phyloP scores from a whole-genome alignment of 30 jellyfish, hydroid and myxozoan genomes.

The Nemopilema nomurai region DNA sequence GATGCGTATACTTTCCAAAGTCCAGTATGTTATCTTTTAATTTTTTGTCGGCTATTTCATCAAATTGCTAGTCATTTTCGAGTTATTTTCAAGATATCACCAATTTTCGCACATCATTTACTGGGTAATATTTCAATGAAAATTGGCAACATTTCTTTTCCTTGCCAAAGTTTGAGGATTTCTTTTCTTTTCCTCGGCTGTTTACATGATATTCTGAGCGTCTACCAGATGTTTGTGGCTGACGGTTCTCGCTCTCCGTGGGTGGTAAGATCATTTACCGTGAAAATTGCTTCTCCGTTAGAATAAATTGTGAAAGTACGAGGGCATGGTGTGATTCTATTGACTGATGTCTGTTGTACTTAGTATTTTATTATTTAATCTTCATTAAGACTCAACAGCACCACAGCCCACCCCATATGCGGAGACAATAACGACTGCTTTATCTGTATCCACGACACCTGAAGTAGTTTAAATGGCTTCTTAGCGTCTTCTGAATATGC shows the following conservation, averaged over 20 bases:
- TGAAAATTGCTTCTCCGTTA: too few relatives aligned
- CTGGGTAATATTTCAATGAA: too few relatives aligned
- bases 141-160: too few relatives aligned
- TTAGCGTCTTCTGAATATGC: neutral
- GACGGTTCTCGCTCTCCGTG: too few relatives aligned
- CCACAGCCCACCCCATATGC: neutral
- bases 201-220: too few relatives aligned
- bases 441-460: neutral
- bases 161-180: too few relatives aligned
- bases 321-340: neutral
- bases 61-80: too few relatives aligned
- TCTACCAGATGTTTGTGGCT: too few relatives aligned
- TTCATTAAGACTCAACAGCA: neutral
- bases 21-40: conserved; percentile 71
- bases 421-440: neutral
- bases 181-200: too few relatives aligned
- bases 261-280: neutral
- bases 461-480: neutral
- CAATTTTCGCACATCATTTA: too few relatives aligned
- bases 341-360: neutral
- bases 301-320: neutral
- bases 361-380: neutral
- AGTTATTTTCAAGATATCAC: too few relatives aligned
- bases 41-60: neutral
- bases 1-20: conserved; percentile 80